Base-by-base conservation (phyloP, 2,113 vertebrate genomes). In the Polypterus bichir region DNA sequence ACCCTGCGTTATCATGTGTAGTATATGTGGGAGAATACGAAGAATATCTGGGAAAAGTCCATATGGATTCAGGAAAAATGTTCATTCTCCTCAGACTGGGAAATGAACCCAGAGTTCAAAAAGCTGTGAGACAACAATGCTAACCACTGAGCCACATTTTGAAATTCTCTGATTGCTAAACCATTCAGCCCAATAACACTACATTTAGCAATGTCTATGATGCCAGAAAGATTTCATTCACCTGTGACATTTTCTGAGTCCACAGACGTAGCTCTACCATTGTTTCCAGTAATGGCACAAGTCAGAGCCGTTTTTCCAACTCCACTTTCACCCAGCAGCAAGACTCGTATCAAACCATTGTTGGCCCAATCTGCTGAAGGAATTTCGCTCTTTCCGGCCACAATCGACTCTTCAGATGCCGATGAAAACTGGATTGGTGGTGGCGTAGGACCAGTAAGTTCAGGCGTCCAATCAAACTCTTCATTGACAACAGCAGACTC, bases 261-360 rank as follows among this genome's bases (percentile, higher is more conserved):
- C 71, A 74, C 47, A 27, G 72, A 76, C 49, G 77, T 73, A 7
- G 80, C 79, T 74, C 80, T 70, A 76, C 85, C 85, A 2, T 81
- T 80, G 66, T 81, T 79, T 60, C 89, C 86, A 0, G 89, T 86
- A n/a, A 94, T 86, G 64, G 86, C 89, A 64, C 88, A 79, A 49
- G 89, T 90, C 64, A 94, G 79, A 0, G 88, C 84, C 1, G 88
- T 89, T 73, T 94, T 94, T 63, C 92, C 92, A 69, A 94, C 92
- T 3, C 92, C 90, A 2, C 82, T 87, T 79, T 93, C 91, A 54
- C 91, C 92, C 64, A 92, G 70, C 44, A 94, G 76, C 67, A 91
- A 82, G 60, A 88, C 81, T 65, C 77, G 76, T 64, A 85, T 66
- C 4, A 81, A 80, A 5, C 84, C 80, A 1, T 74, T 70, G 3